These are phyloP conservation scores for Indicator indicator DNA, from an alignment of 2,113 vertebrate genomes.

Conservation along the genomic window DNA sequence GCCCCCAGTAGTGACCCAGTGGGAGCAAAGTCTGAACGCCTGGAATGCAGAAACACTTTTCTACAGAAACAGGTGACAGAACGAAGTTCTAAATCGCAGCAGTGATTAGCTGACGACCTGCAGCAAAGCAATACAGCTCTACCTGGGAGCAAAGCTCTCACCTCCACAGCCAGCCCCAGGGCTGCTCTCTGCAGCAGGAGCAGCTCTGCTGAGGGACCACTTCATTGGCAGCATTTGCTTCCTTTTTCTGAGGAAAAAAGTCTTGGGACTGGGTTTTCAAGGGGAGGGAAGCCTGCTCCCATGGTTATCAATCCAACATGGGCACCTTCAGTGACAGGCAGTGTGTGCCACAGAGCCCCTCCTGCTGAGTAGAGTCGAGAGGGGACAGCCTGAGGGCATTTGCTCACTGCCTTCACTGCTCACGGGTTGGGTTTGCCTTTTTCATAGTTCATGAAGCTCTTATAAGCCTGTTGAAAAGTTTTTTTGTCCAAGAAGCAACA, in stretches of 20 bases:
- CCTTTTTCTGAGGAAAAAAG: neutral
- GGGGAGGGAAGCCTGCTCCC: neutral
- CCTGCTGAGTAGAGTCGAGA: no score
- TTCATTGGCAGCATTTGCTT: neutral
- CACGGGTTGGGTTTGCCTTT: neutral
- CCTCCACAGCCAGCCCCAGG: fast-evolving
- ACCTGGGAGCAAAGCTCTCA: fast-evolving
- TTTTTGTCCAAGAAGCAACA: neutral
- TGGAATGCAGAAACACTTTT: no score
- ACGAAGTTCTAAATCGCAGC: no score
- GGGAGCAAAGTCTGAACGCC: fast-evolving
- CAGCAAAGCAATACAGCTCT: no score
- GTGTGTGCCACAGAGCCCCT: no score
- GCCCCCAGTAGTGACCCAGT: neutral
- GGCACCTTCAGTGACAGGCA: fast-evolving
- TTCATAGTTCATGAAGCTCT: neutral
- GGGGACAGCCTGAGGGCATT: no score
- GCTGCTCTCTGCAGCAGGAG: neutral
- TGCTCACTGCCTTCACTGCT: neutral
- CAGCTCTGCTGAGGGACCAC: fast-evolving
- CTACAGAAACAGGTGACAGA: neutral
- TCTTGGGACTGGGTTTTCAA: neutral
- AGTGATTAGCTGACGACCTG: neutral
- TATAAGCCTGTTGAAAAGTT: neutral
- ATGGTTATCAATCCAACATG: fast-evolving